phyloP scores from a whole-genome alignment of 2,113 vertebrate species.

The Atlantisia rogersi region DNA sequence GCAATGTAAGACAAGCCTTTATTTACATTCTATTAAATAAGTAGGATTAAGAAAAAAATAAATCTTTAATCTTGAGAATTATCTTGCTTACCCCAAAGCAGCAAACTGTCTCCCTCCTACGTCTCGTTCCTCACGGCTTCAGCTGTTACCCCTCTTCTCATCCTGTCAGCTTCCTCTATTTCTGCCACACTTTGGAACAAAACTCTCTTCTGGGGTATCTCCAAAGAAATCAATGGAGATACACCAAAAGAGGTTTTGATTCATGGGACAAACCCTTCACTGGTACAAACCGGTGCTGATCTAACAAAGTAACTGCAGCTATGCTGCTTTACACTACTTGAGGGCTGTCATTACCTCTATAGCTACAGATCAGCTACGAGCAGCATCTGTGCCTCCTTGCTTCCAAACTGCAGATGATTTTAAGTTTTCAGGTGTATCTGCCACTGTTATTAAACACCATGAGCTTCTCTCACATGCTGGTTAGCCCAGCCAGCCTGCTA shows the following conservation, averaged over 20 bases:
- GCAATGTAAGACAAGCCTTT: not conserved
- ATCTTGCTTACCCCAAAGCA: not conserved
- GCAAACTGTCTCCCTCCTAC: not conserved
- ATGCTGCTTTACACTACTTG: not conserved
- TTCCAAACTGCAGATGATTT: not conserved
- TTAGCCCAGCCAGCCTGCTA: not conserved
- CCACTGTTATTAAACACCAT: not conserved
- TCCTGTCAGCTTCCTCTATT: not conserved
- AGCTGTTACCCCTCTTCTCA: not conserved
- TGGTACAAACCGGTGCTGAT: not conserved
- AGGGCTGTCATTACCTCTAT: not conserved
- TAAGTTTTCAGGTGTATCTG: not conserved
- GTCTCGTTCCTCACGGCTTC: not conserved
- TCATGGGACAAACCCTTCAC: not conserved
- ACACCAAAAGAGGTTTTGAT: not conserved
- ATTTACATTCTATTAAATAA: not conserved
- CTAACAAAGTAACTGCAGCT: not conserved
- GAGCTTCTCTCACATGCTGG: not conserved
- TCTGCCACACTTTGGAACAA: not conserved
- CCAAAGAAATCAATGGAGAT: not conserved
- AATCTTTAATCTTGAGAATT: not conserved
- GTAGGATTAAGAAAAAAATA: not conserved
- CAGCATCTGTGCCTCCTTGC: not conserved
- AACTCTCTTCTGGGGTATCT: not conserved
- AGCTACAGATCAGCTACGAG: not conserved